Conservation (phyloP, 2,888 invertebrate species). For the Cheilosia scutellata region DNA sequence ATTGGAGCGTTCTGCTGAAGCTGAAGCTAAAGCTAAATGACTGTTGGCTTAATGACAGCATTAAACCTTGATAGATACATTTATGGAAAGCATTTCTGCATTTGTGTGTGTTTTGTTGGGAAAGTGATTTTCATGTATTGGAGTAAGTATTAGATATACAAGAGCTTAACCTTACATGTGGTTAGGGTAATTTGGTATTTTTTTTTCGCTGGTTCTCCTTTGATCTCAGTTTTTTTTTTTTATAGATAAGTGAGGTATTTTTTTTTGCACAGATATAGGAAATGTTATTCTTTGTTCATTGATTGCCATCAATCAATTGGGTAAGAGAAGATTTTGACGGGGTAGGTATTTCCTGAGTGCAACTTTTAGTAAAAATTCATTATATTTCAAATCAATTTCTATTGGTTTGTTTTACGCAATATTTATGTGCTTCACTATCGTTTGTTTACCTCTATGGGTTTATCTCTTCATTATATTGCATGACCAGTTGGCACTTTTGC, state of each 20-base stretch:
- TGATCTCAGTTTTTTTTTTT: constrained; percentile 23
- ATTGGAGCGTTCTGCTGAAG: constrained; percentile 18
- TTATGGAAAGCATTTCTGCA: constrained; percentile 50
- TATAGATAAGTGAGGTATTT: constrained; percentile 2
- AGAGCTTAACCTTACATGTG: constrained; percentile 20
- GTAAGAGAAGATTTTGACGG: constrained; percentile 23
- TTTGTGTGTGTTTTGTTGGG: constrained; percentile 29
- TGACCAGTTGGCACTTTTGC: no score
- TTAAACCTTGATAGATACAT: constrained; percentile 70
- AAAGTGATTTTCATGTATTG: constrained; percentile 36
- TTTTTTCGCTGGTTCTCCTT: constrained; percentile 1
- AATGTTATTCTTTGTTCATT: constrained; percentile 60
- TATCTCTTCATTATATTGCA: no score
- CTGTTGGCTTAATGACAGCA: constrained; percentile 66
- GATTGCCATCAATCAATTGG: constrained; percentile 57
- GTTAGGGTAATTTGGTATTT: no score
- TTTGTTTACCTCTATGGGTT: no score
- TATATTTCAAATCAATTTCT: no score
- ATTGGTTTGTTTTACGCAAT: no score
- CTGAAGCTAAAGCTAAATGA: no score
- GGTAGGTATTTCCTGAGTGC: no score
- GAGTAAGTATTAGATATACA: constrained; percentile 14
- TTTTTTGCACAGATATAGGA: constrained; percentile 15
- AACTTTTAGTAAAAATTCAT: not conserved
- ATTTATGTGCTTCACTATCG: no score